Evolutionary conservation across 2,113 vertebrate genomes (phyloP).

Genomic region (Oryctolagus cuniculus): DNA sequence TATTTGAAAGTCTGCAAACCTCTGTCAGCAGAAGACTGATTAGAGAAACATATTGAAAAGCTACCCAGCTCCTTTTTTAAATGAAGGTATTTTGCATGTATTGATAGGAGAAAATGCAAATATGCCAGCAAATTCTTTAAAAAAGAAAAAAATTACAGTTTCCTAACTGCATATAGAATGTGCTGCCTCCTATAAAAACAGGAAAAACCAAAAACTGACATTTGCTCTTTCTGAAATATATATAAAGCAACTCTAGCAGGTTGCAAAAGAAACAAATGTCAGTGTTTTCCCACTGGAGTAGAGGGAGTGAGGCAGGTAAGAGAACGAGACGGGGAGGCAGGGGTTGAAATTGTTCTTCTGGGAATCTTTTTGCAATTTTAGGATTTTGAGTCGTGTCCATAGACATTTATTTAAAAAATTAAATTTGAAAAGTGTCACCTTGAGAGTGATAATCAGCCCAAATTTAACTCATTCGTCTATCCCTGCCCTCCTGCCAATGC

Average conservation of each 20-base stretch:
- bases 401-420: neutral
- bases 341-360: neutral
- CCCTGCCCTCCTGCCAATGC: neutral
- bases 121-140: neutral
- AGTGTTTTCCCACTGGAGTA: neutral
- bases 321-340: neutral
- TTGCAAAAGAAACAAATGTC: neutral
- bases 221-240: constrained; percentile 53
- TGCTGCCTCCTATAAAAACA: constrained; percentile 4
- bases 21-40: neutral
- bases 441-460: neutral
- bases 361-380: neutral
- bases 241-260: neutral
- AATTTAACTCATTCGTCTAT: neutral
- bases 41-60: neutral
- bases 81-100: neutral
- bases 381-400: neutral
- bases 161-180: neutral
- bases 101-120: constrained; percentile 9
- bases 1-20: neutral
- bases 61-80: neutral
- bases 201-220: neutral
- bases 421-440: neutral
- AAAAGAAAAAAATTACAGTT: neutral
- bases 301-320: neutral